Conservation (phyloP, 2,113 vertebrate species). For the Cephalopterus ornatus region DNA sequence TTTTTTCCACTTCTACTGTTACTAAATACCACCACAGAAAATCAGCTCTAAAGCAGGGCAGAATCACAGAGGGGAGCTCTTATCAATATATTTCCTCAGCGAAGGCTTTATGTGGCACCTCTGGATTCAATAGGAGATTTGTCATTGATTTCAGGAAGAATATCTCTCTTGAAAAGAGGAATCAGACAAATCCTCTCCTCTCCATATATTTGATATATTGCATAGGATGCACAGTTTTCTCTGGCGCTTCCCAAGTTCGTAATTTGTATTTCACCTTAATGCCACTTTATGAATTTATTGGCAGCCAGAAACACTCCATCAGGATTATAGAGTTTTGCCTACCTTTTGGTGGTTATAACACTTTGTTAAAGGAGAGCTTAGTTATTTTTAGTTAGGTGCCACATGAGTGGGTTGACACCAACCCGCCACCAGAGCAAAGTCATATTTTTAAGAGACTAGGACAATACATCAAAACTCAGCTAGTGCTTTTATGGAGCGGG, state of each 20-base stretch:
- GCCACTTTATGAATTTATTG: slow-evolving; percentile 62
- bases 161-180: not conserved
- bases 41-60: not conserved
- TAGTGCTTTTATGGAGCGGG: slow-evolving; percentile 65
- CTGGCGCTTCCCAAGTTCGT: slow-evolving; percentile 8
- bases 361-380: slow-evolving; percentile 30
- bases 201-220: slow-evolving; percentile 12
- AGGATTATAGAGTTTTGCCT: slow-evolving; percentile 57
- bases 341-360: slow-evolving; percentile 52
- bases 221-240: slow-evolving; percentile 47
- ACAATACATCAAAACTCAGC: slow-evolving; percentile 70
- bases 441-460: slow-evolving; percentile 59
- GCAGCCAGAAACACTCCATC: slow-evolving; percentile 62
- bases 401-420: slow-evolving; percentile 30
- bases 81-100: not conserved
- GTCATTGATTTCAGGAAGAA: slow-evolving; percentile 1
- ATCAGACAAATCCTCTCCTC: not conserved
- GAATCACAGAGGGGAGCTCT: not conserved
- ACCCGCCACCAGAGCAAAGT: slow-evolving; percentile 49
- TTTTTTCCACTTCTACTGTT: not conserved
- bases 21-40: not conserved
- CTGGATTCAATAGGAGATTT: not conserved
- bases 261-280: slow-evolving; percentile 67
- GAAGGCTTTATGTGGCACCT: not conserved
- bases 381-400: slow-evolving; percentile 49